Evolutionary conservation across 2,888 invertebrate genomes (phyloP).

Genomic region (Micoletzkya japonica): DNA sequence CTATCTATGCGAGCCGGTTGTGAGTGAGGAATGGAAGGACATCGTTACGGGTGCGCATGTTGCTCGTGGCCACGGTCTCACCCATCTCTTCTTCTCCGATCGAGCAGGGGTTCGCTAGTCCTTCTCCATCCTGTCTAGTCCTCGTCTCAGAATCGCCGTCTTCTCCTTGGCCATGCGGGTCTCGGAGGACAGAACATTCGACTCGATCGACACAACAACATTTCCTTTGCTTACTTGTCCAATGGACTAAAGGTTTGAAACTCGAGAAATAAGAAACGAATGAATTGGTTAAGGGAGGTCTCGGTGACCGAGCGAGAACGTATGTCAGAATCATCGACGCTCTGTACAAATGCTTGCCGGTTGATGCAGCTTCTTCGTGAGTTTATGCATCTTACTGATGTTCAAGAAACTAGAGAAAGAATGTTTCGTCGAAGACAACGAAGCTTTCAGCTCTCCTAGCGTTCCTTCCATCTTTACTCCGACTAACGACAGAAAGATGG

Average conservation of each 20-base stretch:
- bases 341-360: conserved; percentile 36
- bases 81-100: conserved; percentile 22
- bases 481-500: too few relatives aligned
- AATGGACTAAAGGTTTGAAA: conserved; percentile 56
- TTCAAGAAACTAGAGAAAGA: background rate
- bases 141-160: conserved; percentile 9
- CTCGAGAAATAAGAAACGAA: too few relatives aligned
- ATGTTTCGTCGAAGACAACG: too few relatives aligned
- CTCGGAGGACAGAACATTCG: conserved; percentile 66
- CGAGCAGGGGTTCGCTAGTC: background rate
- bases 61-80: conserved; percentile 36
- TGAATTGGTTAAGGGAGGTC: conserved; percentile 35
- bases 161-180: conserved; percentile 64
- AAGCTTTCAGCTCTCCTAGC: too few relatives aligned
- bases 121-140: background rate
- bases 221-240: conserved; percentile 65
- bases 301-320: conserved; percentile 55
- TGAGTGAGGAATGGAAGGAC: conserved; percentile 30
- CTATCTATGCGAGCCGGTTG: conserved; percentile 27
- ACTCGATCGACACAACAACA: conserved; percentile 63
- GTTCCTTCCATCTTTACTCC: too few relatives aligned
- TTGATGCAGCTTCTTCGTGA: conserved; percentile 9
- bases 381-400: background rate
- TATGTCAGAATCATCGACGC: conserved; percentile 46
- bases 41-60: conserved; percentile 39